These are phyloP conservation scores for Drosophila insularis DNA, from an alignment of 1,140 invertebrate genomes.

Conservation along the genomic window DNA sequence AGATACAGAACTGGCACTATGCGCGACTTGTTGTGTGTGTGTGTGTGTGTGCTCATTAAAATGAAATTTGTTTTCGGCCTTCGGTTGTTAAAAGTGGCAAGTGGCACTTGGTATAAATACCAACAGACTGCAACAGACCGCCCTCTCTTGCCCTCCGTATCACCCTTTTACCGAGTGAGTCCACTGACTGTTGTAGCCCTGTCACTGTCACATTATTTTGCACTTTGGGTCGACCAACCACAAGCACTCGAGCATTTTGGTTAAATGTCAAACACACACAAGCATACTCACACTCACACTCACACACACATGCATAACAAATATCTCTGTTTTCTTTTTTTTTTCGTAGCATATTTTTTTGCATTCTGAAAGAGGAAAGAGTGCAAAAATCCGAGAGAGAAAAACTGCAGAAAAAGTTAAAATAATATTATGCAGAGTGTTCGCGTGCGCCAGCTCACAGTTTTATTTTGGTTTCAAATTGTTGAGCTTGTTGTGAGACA, in stretches of 20 bases:
- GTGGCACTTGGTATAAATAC: slow-evolving; percentile 6
- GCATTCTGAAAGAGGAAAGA: background rate
- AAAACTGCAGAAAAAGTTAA: slow-evolving; percentile 8
- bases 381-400: slow-evolving; percentile 2
- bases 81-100: slow-evolving; percentile 10
- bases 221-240: slow-evolving; percentile 8
- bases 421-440: slow-evolving; percentile 5
- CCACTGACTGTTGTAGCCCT: slow-evolving; percentile 3
- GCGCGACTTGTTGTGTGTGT: background rate
- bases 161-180: background rate
- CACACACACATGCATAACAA: slow-evolving; percentile 3
- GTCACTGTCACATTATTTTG: slow-evolving; percentile 8
- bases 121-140: background rate
- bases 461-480: slow-evolving; percentile 11
- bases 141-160: background rate
- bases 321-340: slow-evolving; percentile 1
- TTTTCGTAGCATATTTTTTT: background rate
- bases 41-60: slow-evolving; percentile 1
- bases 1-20: background rate
- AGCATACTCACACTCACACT: no score
- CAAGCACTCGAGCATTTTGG: slow-evolving; percentile 10
- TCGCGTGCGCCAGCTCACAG: background rate
- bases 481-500: slow-evolving; percentile 9
- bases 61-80: slow-evolving; percentile 7
- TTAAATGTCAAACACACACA: slow-evolving; percentile 10